Conservation (phyloP, 2,113 vertebrate genomes). For the Stercorarius parasiticus region DNA sequence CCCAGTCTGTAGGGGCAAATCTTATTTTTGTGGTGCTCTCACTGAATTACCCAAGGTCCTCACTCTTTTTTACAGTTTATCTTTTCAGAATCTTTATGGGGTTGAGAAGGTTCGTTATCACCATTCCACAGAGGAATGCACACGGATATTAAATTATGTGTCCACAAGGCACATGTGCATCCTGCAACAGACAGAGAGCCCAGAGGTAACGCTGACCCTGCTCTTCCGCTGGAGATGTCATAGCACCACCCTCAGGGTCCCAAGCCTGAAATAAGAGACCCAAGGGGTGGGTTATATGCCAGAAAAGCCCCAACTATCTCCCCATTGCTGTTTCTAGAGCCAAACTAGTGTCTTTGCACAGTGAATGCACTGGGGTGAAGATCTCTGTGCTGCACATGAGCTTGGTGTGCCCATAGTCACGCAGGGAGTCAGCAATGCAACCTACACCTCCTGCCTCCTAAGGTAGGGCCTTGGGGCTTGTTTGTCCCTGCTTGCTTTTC, state of each 20-base stretch:
- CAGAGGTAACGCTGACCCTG: background rate
- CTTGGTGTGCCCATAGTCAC: rapidly evolving
- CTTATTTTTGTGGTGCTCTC: background rate
- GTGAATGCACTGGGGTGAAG: background rate
- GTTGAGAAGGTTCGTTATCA: background rate
- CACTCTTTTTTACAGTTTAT: background rate
- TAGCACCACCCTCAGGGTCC: background rate
- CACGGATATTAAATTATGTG: background rate
- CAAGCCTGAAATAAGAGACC: background rate
- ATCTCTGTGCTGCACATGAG: background rate
- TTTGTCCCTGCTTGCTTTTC: background rate
- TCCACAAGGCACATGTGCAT: background rate
- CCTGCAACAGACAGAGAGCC: background rate
- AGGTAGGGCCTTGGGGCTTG: background rate
- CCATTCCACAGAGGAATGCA: background rate
- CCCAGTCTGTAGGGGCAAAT: background rate
- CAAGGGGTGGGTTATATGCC: rapidly evolving
- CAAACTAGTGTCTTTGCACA: background rate
- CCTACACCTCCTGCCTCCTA: background rate
- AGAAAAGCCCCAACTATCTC: background rate
- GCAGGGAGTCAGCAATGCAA: background rate
- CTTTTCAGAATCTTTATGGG: background rate
- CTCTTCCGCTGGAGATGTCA: background rate
- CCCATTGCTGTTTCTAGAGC: background rate
- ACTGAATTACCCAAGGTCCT: background rate